phyloP scores from a whole-genome alignment of 2,888 invertebrate species.

The Platycheirus rosarum region DNA sequence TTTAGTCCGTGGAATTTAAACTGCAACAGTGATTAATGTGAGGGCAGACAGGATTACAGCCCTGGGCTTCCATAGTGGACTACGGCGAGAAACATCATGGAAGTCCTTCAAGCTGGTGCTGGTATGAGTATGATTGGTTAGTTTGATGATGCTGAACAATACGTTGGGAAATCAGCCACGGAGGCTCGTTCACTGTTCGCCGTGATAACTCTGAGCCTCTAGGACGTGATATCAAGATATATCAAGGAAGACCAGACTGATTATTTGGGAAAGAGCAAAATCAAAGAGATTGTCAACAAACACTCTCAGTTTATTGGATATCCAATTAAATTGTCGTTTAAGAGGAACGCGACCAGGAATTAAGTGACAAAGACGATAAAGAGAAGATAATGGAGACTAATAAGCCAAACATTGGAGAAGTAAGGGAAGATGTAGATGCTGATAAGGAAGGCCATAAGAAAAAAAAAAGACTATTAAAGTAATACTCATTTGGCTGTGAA shows the following conservation, averaged over 20 bases:
- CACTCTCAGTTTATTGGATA: no score
- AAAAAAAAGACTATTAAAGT: conserved; percentile 99
- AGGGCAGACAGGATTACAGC: no score
- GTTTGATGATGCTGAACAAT: conserved; percentile 99
- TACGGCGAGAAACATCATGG: no score
- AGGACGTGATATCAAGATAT: conserved; percentile 81
- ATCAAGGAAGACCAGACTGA: conserved; percentile 31
- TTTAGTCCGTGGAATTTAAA: no score
- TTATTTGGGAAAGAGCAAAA: conserved; percentile 89
- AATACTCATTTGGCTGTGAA: conserved; percentile 98
- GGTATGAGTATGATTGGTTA: conserved; percentile 99
- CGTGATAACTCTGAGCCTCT: conserved; percentile 90
- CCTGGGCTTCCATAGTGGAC: no score
- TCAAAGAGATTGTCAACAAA: no score
- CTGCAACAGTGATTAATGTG: no score
- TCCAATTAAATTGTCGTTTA: conserved; percentile 85
- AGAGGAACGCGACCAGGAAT: conserved; percentile 98
- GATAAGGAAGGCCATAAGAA: conserved; percentile 89
- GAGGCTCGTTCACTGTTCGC: conserved; percentile 97
- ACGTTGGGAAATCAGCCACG: conserved; percentile 99
- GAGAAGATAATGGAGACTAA: conserved; percentile 83
- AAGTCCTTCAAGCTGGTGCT: conserved; percentile 98
- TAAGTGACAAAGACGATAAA: conserved; percentile 83
- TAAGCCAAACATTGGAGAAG: conserved; percentile 84
- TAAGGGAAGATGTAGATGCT: conserved; percentile 85